These are phyloP conservation scores for Saturnia pavonia DNA, from an alignment of 2,888 invertebrate species.

Conservation along the genomic window DNA sequence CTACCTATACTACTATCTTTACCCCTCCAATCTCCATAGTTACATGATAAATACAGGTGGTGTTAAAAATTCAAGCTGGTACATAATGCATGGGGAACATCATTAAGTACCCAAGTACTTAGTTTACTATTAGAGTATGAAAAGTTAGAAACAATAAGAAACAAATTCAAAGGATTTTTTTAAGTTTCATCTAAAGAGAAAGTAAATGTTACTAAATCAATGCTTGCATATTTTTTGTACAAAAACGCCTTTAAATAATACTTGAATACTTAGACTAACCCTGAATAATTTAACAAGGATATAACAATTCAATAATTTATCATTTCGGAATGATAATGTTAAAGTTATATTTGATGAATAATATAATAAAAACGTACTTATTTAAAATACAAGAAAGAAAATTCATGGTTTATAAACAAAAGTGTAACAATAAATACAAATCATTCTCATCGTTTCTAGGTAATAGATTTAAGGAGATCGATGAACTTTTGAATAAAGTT, in stretches of 20 bases:
- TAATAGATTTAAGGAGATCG: too few species aligned
- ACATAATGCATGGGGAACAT: too few species aligned
- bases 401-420: not conserved
- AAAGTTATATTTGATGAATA: not conserved
- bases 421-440: not conserved
- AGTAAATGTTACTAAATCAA: not conserved
- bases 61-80: not conserved
- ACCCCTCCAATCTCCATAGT: not conserved
- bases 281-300: too few species aligned
- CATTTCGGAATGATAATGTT: not conserved
- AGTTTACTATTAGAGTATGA: not conserved
- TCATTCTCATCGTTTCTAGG: too few species aligned
- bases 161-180: not conserved
- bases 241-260: not conserved
- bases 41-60: not conserved
- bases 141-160: not conserved
- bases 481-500: too few species aligned
- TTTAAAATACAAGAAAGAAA: not conserved
- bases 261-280: too few species aligned
- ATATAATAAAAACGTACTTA: not conserved
- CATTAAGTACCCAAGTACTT: not conserved
- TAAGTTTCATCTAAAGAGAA: not conserved
- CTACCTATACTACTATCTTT: not conserved
- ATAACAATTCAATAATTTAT: not conserved
- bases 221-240: not conserved